Percentiles rank a stretch among this genome's conserved stretches.
Conservation (phyloP, 1,140 invertebrate genomes). For the Batillaria attramentaria region DNA sequence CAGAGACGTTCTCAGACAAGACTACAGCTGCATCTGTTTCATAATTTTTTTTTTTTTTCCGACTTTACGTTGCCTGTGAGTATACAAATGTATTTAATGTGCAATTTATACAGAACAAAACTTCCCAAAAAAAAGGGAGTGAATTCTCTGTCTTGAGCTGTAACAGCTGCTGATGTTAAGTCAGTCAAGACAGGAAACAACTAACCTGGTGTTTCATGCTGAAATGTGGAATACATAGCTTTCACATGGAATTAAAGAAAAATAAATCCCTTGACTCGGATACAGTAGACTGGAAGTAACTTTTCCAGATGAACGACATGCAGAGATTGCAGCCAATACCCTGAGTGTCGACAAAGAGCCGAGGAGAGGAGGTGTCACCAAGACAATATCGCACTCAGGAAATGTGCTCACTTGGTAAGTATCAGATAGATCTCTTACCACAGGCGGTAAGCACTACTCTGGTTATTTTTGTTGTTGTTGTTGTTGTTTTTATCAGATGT, state of each 20-base stretch:
- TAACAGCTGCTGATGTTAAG: not conserved
- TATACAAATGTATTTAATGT: too few species aligned
- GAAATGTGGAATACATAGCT: not conserved
- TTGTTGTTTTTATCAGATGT: not conserved
- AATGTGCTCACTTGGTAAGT: conserved; percentile 79
- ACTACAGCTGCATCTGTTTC: too few species aligned
- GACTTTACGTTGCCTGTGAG: too few species aligned
- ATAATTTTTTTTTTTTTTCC: too few species aligned
- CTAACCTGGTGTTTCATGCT: not conserved
- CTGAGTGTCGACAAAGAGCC: conserved; percentile 85
- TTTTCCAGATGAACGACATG: conserved; percentile 78
- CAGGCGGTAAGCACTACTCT: not conserved
- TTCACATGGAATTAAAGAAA: too few species aligned
- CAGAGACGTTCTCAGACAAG: too few species aligned
- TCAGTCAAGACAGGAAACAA: not conserved
- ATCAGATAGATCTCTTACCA: not conserved
- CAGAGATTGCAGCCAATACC: conserved; percentile 82
- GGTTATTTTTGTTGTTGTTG: not conserved
- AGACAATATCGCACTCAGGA: conserved; percentile 76
- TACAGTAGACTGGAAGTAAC: conserved; percentile 74
- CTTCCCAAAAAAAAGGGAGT: not conserved
- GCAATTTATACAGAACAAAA: too few species aligned
- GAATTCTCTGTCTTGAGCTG: not conserved
- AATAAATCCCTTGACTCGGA: not conserved
- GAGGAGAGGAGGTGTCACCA: conserved; percentile 79